phyloP scores from a whole-genome alignment of 2,888 invertebrate genomes.

The Oxycera nigricornis region DNA sequence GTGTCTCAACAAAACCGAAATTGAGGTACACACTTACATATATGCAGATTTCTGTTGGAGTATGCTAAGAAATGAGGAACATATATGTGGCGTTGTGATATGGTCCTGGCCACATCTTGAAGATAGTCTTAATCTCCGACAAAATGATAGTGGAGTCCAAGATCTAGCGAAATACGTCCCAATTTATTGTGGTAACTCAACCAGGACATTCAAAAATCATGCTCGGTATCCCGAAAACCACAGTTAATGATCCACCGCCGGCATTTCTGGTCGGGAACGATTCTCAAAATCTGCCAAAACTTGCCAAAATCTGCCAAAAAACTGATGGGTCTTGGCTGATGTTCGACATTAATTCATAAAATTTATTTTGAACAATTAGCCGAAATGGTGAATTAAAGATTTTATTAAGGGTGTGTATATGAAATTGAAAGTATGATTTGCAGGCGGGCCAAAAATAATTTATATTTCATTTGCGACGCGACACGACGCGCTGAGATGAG shows the following conservation, averaged over 20 bases:
- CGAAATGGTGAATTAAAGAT: conserved; percentile 18
- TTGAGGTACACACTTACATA: neutral
- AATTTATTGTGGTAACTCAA: too few species aligned
- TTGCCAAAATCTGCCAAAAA: neutral
- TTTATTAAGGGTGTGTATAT: conserved; percentile 29
- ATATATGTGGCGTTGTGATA: too few species aligned
- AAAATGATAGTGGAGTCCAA: too few species aligned
- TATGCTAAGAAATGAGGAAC: neutral
- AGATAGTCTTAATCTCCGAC: too few species aligned
- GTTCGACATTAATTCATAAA: conserved; percentile 32
- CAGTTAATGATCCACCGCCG: neutral
- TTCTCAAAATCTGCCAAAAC: neutral
- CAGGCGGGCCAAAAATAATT: conserved; percentile 20
- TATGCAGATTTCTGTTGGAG: neutral
- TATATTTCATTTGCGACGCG: neutral
- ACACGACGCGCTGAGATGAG: too few species aligned
- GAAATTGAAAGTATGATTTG: conserved; percentile 19
- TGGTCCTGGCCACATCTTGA: too few species aligned
- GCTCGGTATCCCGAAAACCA: neutral
- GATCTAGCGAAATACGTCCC: too few species aligned
- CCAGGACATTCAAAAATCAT: too few species aligned
- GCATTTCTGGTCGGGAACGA: too few species aligned
- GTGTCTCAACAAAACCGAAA: neutral
- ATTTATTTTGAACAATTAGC: conserved; percentile 36
- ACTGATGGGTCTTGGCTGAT: conserved; percentile 4